Evolutionary conservation across 2,888 invertebrate genomes (phyloP), one percentile per base, ranked within the genome.

Genomic region (Drosophila neoperkinsi): DNA sequence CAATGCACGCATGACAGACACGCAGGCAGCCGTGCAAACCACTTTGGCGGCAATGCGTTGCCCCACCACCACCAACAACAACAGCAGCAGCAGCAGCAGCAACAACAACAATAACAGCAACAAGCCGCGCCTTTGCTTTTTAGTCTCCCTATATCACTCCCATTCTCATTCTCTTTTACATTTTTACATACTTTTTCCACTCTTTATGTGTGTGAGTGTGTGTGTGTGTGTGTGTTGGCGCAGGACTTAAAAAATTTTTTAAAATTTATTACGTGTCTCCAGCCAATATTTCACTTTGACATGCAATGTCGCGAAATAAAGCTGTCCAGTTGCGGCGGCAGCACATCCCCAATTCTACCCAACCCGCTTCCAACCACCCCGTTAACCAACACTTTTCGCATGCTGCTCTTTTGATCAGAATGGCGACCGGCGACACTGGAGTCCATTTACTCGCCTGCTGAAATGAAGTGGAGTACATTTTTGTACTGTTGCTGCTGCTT

Each of bases 231-330:
- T 25, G n/a, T 52, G 75, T 69, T 69, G 75, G 64, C 78, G 84
- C 76, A 77, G 81, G 71, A 73, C 74, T 77, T 81, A 84, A 82
- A 84, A 85, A 80, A 76, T 81, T 87, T 86, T 81, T 82, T 90
- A 67, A 91, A 92, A 92, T 92, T 92, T 92, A 92, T 92, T 91
- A 92, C 92, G 88, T 91, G 89, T 91, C 91, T 92, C 89, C 90
- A 89, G 91, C 91, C 91, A 92, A 92, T 92, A 92, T 92, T 91
- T 92, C 92, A 92, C 91, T 91, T 91, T 91, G 91, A 91, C 91
- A 90, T 91, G 88, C 90, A 81, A 85, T 84, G 92, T 91, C 91
- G 88, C 92, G 88, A 91, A 91, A 91, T 91, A 88, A 91, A 91
- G 91, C 91, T 91, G 92, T 91, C 91, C 84, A 83, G 84, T 79